Evolutionary conservation across 2,113 vertebrate genomes (phyloP), one percentile per base, ranked within the genome.

Genomic region (Oreocharis arfaki): DNA sequence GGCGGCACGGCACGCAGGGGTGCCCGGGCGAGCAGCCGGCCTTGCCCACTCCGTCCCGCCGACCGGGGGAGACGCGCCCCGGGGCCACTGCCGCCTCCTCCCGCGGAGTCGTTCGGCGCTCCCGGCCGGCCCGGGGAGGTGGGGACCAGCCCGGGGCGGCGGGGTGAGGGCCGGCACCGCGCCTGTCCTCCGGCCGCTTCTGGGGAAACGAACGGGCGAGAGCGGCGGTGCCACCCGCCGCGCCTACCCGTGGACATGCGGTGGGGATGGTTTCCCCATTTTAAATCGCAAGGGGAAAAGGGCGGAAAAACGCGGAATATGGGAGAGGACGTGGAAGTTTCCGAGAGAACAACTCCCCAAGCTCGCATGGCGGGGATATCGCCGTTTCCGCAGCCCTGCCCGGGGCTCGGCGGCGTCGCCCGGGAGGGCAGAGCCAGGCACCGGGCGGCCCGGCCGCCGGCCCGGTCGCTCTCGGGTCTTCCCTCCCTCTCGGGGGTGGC

Each of bases 1-100:
- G 49, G 44, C 64, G 87, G 82, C 90, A 77, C 88, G 81, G 84
- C 91, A 86, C 73, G 11, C 89, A 86, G 92, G 88, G 96, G 93
- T 50, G 85, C 94, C 95, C 26, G 14, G 24, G 67, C 61, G 32
- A 16, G 27, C 76, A 78, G 88, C 49, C 42, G 56, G 41, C 77
- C 39, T 70, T 18, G 42, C 56, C 78, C 57, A 10, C 78, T 89
- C 61, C n/a, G 6, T 37, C n/a, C 63, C 46, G 11, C 32, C n/a
- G 50, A 30, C 57, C 64, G n/a, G n/a, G 39, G 8, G 2, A 64
- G 55, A 59, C 9, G 76, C 55, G 13, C 39, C 86, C 49, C 8
- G 67, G 65, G 57, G 44, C 37, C 23, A 27, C 60, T 6, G 10
- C 59, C 18, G 4, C 80, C 69, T 39, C 68, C 80, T 70, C 56